Evolutionary conservation across 1,140 invertebrate genomes (phyloP), one percentile per base, ranked within the genome.

Genomic region (Armadillidium nasatum): DNA sequence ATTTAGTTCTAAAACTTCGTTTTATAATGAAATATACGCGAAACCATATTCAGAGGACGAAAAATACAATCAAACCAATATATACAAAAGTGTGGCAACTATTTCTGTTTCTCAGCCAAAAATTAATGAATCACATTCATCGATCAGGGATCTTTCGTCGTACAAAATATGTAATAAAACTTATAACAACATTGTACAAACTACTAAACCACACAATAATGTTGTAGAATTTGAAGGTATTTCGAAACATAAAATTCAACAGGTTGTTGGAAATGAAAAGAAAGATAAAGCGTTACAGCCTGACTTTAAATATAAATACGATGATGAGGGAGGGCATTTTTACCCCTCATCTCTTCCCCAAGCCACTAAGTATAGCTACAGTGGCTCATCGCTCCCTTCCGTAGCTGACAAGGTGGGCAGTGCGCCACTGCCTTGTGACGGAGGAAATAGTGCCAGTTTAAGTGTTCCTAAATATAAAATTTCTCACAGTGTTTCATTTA

Each of bases 341-440:
- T 77, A 72, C 70, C 72, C 76, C 66, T 67, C 67, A 54, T 43
- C 74, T 45, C 77, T 72, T 77, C 80, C 67, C 69, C 80, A 79
- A 60, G 73, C 77, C 80, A 81, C 80, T 81, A 81, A 78, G 80
- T 81, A 78, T 81, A 81, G 80, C 80, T 77, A 73, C 77, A 74
- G 74, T 71, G 78, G 78, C 72, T 72, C 75, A 72, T 67, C 78
- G 78, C 78, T 75, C 80, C 75, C 75, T 73, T 44, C 77, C 80
- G 76, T 78, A 76, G 77, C 75, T 44, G 73, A 77, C 71, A 54
- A 77, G 44, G 73, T 78, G 46, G 75, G 75, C 73, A 75, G 75
- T 75, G 76, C 72, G 60, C 77, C 72, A 79, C 74, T 79, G 78
- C 73, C 66, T 72, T 74, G 80, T 73, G 76, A 73, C 77, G 66